phyloP scores from a whole-genome alignment of 37 sponge, comb jelly and placozoan species.

The Tethya wilhelma region DNA sequence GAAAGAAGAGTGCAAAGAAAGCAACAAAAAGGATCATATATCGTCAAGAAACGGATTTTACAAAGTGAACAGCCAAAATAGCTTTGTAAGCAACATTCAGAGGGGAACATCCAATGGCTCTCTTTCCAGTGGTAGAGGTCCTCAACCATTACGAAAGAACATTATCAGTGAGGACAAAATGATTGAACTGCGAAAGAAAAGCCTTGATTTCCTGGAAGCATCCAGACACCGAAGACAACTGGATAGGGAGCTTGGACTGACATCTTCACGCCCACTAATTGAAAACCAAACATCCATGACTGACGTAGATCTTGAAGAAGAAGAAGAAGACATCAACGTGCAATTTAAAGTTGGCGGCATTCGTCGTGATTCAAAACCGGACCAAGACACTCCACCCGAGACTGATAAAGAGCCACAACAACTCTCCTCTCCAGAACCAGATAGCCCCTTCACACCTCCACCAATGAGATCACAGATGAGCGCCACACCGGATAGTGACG shows the following conservation, averaged over 20 bases:
- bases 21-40: background rate
- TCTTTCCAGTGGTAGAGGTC: constrained; percentile 2
- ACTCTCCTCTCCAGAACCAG: constrained; percentile 1
- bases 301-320: background rate
- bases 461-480: background rate
- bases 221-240: constrained; percentile 17
- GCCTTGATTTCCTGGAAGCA: constrained; percentile 39
- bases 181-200: constrained; percentile 53
- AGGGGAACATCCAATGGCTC: no score
- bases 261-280: no score
- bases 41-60: background rate
- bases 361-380: background rate
- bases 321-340: background rate
- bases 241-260: constrained; percentile 21
- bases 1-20: background rate
- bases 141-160: constrained; percentile 19
- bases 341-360: background rate
- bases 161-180: constrained; percentile 54
- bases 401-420: constrained; percentile 1
- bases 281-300: background rate
- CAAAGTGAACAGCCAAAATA: background rate
- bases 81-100: constrained; percentile 1
- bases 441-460: background rate
- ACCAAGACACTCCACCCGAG: background rate
- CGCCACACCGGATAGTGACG: background rate